These are phyloP conservation scores for Andrena camellia DNA, from an alignment of 2,888 invertebrate genomes.

Conservation along the genomic window DNA sequence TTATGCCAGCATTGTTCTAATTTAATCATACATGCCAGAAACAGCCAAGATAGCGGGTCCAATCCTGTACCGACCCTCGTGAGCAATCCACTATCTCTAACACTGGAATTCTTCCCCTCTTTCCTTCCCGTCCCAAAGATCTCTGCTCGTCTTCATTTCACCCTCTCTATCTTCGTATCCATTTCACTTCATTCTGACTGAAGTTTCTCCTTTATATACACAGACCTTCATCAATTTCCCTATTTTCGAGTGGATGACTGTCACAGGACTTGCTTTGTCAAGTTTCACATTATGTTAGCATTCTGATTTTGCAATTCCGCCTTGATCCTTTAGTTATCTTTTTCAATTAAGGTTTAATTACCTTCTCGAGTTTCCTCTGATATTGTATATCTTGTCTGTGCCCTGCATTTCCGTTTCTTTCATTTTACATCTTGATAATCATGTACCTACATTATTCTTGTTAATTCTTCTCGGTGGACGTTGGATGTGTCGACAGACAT, in stretches of 20 bases:
- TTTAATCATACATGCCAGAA: conserved; percentile 80
- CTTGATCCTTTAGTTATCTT: background rate
- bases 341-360: conserved; percentile 6
- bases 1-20: conserved; percentile 81
- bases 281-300: background rate
- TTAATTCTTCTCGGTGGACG: conserved; percentile 20
- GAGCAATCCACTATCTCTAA: conserved; percentile 55
- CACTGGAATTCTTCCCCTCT: conserved; percentile 47
- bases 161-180: background rate
- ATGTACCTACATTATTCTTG: background rate
- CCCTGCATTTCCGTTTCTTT: conserved; percentile 3
- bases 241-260: background rate
- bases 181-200: background rate
- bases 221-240: background rate
- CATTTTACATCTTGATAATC: conserved; percentile 9
- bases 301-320: background rate
- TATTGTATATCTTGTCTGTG: conserved; percentile 4
- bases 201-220: background rate
- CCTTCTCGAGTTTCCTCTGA: background rate
- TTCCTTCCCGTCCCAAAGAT: conserved; percentile 5
- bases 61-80: conserved; percentile 59
- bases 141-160: background rate
- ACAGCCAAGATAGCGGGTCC: conserved; percentile 70
- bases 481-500: background rate
- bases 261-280: no score